phyloP scores from a whole-genome alignment of 2,113 vertebrate species.

The Phyllostomus hastatus region DNA sequence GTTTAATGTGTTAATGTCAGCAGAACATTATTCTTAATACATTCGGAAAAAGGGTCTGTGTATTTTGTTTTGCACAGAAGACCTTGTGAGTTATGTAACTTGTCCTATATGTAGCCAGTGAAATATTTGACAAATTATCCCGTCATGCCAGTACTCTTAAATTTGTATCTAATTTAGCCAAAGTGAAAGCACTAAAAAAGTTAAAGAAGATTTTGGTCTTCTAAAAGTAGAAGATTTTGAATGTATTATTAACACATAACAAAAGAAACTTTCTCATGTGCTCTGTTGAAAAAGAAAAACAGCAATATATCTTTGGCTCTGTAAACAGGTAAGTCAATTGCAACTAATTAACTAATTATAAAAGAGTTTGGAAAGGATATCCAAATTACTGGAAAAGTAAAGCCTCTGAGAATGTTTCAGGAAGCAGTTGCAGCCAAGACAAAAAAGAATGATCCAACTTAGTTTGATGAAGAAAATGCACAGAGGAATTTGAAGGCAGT shows the following conservation, averaged over 20 bases:
- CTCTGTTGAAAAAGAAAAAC: background rate
- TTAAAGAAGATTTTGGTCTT: background rate
- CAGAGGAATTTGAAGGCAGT: background rate
- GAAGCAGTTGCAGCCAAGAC: background rate
- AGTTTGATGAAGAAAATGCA: constrained; percentile 28
- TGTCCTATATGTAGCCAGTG: background rate
- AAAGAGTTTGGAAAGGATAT: constrained; percentile 56
- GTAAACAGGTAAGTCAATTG: constrained; percentile 41
- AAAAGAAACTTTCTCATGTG: constrained; percentile 15
- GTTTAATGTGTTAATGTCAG: background rate
- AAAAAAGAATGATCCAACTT: background rate
- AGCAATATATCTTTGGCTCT: constrained; percentile 15
- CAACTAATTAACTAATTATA: constrained; percentile 12
- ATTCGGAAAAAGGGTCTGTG: background rate
- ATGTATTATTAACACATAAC: background rate
- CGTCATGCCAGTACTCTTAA: background rate
- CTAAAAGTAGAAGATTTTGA: background rate
- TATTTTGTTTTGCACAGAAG: background rate
- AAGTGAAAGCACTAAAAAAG: background rate
- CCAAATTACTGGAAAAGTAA: constrained; percentile 49
- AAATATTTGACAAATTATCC: background rate
- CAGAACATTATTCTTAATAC: background rate
- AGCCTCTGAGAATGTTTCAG: constrained; percentile 48
- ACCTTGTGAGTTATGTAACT: background rate
- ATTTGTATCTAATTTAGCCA: background rate